Evolutionary conservation across 2,888 invertebrate genomes (phyloP), one percentile per base, ranked within the genome.

Genomic region (Meloe dianella): DNA sequence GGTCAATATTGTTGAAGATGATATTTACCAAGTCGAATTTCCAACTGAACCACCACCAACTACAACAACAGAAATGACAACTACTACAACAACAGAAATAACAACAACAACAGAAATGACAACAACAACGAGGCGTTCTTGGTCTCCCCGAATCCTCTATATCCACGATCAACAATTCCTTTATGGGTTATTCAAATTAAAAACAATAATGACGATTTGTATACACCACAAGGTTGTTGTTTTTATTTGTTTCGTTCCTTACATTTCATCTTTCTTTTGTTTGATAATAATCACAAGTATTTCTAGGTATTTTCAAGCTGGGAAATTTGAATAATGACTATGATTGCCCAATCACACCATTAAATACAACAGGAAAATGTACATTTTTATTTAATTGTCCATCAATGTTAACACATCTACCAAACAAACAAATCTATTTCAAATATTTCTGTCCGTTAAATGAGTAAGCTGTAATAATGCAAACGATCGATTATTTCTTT

Each of bases 391-490:
- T 63, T 30, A 59, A 69, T 29, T 69, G 69, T 51, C 66, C 68
- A 10, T 38, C 59, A 60, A 60, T 61, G 9, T 60, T 54, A 35
- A 5, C 27, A 3, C 22, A 27, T 8, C 14, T 69, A 24, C 61
- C 62, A 12, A 60, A 64, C 30, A 17, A 64, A 27, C 56, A 57
- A 4, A 38, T 47, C n/a, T 69, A 62, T 54, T 32, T 61, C 1
- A 54, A 62, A 65, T 69, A 67, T 38, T 69, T 69, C 17, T 69
- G 69, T 35, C 64, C 60, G 2, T 56, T 68, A 29, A 61, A 63
- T 12, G 56, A 57, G 68, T 68, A 61, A 60, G 66, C 24, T 51
- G 17, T 41, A n/a, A n/a, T n/a, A n/a, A n/a, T n/a, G n/a, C n/a
- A 4, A 12, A 7, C 0, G 4, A 12, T 12, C 5, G 1, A 12